Evolutionary conservation across 2,797 vertebrate genomes (phyloP), one percentile per base, ranked within the genome.

Genomic region (Mastacembelus armatus): DNA sequence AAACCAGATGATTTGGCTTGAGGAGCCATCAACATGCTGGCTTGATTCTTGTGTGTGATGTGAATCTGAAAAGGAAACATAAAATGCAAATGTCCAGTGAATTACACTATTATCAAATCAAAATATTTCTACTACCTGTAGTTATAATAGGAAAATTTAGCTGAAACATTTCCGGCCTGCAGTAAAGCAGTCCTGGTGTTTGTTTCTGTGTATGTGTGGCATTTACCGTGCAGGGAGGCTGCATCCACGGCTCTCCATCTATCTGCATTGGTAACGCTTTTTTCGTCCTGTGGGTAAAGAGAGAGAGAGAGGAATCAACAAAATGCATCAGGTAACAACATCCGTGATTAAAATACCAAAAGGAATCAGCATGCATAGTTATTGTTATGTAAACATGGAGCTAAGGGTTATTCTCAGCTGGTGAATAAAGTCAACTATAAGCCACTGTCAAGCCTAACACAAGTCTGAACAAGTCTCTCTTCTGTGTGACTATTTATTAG

Each of bases 211-310:
- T 12, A 3, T 16, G 32, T 54, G 14, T 38, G 11, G 22, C 42
- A 33, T 51, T 93, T 87, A 98, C 97, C 1, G 94, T 97, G 92
- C 96, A 98, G 21, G 97, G 97, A 0, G 96, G 93, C 87, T 98
- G 97, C 94, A 98, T 96, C 97, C 97, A 98, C 0, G 96, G 97
- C 71, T 98, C 97, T 26, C 97, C 97, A 0, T 98, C 97, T 18
- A 98, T 96, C 90, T 98, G 97, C 97, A 98, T 98, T 16, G 97
- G 96, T 47, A 98, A 91, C 6, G 95, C 86, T 86, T 96, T 97
- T 80, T 92, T 95, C 14, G 96, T 98, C 90, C 97, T 98, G 72
- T 18, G 24, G 38, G 52, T 5, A 21, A 69, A 71, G 29, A 10
- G 56, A 12, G 54, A 18, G n/a, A 4, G 29, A 54, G 18, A n/a